A percentile compares a stretch with the other conserved stretches of the same genome.
phyloP scores from a whole-genome alignment of 2,113 vertebrate genomes.

The Chitala chitala region DNA sequence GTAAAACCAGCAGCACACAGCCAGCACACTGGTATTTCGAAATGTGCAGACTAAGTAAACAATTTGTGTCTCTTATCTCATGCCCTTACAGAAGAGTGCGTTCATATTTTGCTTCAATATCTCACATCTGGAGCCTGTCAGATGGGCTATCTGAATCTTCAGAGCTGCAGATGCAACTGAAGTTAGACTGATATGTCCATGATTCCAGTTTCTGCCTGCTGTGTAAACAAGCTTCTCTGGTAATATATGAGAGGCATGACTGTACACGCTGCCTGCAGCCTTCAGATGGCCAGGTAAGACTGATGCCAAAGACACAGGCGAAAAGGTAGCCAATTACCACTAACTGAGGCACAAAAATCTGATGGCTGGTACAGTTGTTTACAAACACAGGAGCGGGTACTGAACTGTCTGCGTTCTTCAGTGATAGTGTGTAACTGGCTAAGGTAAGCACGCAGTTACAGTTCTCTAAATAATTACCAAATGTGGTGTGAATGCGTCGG shows the following conservation, averaged over 20 bases:
- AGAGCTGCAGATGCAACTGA: background rate
- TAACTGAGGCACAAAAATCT: constrained; percentile 32
- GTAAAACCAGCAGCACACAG: no score
- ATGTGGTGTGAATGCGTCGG: no score
- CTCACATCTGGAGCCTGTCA: background rate
- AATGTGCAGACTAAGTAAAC: no score
- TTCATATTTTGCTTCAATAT: background rate
- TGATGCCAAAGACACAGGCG: constrained; percentile 37
- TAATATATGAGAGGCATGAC: background rate
- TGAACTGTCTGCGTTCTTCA: background rate
- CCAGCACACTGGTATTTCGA: no score
- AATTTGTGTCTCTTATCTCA: no score
- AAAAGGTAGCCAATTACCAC: constrained; percentile 36
- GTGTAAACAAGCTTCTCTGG: background rate
- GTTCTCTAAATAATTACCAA: no score
- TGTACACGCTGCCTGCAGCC: constrained; percentile 11
- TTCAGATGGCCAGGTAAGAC: background rate
- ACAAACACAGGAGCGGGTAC: constrained; percentile 28
- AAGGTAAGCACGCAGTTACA: background rate
- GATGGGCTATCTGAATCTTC: background rate
- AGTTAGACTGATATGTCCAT: no score
- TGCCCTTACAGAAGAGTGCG: background rate
- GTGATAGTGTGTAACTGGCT: background rate
- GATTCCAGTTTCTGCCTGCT: background rate
- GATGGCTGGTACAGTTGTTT: constrained; percentile 45